Percentiles rank a stretch among this genome's conserved stretches.
phyloP scores from a whole-genome alignment of 1,140 invertebrate species.

The Psix sp. region DNA sequence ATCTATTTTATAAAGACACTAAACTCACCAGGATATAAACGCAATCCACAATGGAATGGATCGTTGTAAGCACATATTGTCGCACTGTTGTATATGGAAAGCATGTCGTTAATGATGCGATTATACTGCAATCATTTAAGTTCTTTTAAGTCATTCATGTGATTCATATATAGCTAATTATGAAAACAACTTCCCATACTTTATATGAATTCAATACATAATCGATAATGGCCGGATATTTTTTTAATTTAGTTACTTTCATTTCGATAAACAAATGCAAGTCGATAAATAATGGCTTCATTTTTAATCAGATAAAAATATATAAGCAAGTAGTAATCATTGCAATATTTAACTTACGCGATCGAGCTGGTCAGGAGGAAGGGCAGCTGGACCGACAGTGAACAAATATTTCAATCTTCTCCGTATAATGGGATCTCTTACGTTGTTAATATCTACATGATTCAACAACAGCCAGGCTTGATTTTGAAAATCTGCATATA shows the following conservation, averaged over 20 bases:
- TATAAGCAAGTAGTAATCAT: too few species aligned
- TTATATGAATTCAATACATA: too few species aligned
- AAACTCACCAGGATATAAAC: conserved; percentile 86
- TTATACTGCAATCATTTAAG: conserved; percentile 93
- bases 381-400: conserved; percentile 88
- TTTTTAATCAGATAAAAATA: too few species aligned
- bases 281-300: too few species aligned
- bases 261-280: too few species aligned
- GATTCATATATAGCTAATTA: too few species aligned
- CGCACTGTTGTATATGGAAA: conserved; percentile 91
- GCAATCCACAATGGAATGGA: conserved; percentile 87
- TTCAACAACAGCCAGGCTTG: conserved; percentile 85
- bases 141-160: too few species aligned
- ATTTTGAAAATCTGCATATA: conserved; percentile 88
- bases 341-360: conserved; percentile 80
- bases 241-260: too few species aligned
- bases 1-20: conserved; percentile 46
- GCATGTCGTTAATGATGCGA: conserved; percentile 90
- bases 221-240: too few species aligned
- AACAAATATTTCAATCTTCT: conserved; percentile 87
- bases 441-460: conserved; percentile 80
- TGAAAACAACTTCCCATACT: too few species aligned
- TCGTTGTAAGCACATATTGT: conserved; percentile 90
- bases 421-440: conserved; percentile 83
- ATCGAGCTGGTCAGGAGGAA: conserved; percentile 89